Conservation (phyloP, 2,113 vertebrate genomes). For the Arenaria interpres region DNA sequence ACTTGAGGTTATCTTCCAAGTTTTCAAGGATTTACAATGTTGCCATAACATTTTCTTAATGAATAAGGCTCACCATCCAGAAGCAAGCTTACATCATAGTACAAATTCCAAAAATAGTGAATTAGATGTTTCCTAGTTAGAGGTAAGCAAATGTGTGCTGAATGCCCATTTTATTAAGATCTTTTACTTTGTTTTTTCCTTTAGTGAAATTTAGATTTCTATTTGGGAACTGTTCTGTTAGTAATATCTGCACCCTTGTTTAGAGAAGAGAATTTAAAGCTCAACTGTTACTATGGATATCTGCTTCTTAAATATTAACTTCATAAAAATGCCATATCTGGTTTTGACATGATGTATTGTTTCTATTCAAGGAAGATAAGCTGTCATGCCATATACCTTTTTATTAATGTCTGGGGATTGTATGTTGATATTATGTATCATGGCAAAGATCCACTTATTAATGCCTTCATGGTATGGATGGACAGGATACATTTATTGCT, state of each 20-base stretch:
- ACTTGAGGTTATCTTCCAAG: slow-evolving; percentile 63
- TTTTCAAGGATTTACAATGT: slow-evolving; percentile 71
- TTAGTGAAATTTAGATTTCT: not conserved
- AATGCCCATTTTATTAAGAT: not conserved
- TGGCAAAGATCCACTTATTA: not conserved
- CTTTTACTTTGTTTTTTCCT: not conserved
- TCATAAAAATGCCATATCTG: not conserved
- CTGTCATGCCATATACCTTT: not conserved
- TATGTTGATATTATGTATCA: not conserved
- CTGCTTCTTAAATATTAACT: slow-evolving; percentile 52
- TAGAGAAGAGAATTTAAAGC: not conserved
- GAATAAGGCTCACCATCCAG: slow-evolving; percentile 64
- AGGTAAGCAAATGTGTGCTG: slow-evolving; percentile 4
- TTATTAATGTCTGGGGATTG: not conserved
- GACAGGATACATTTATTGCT: not conserved
- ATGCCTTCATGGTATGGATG: not conserved
- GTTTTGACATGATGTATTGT: slow-evolving; percentile 40
- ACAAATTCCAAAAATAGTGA: slow-evolving; percentile 55
- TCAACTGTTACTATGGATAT: not conserved
- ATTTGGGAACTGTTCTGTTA: not conserved
- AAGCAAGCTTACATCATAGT: slow-evolving; percentile 48
- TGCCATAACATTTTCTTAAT: slow-evolving; percentile 70
- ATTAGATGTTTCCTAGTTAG: slow-evolving; percentile 60
- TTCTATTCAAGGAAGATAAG: slow-evolving; percentile 16
- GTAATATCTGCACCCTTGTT: not conserved